Conservation (phyloP, 2,113 vertebrate genomes). For the Oenanthe melanoleuca region DNA sequence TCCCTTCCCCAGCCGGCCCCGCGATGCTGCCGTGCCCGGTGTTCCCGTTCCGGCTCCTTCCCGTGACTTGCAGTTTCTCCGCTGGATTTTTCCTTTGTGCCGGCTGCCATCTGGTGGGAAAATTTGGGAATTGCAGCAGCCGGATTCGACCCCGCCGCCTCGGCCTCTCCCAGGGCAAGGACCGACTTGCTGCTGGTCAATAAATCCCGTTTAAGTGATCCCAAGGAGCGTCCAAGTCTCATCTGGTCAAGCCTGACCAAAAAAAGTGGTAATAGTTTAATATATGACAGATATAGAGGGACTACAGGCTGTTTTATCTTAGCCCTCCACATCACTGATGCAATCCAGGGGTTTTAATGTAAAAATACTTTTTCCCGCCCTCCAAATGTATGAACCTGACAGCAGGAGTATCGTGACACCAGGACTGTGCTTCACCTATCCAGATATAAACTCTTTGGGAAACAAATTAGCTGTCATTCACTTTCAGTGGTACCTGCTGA, state of each 20-base stretch:
- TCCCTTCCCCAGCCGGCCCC: neutral
- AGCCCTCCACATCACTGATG: neutral
- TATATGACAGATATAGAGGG: neutral
- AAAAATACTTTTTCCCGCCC: neutral
- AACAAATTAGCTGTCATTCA: neutral
- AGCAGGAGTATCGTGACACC: neutral
- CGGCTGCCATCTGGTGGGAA: constrained; percentile 53
- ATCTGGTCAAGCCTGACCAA: neutral
- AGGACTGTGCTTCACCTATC: neutral
- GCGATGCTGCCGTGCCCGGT: neutral
- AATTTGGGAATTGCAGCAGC: neutral
- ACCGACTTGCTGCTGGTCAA: accelerated
- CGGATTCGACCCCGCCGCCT: accelerated
- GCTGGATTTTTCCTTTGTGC: neutral
- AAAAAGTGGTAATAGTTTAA: neutral
- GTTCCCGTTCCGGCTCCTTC: neutral
- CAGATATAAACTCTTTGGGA: neutral
- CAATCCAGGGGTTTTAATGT: neutral
- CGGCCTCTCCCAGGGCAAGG: neutral
- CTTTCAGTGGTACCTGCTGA: neutral
- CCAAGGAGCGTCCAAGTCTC: neutral
- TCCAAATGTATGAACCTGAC: accelerated
- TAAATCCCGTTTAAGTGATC: neutral
- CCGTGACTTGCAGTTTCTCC: neutral
- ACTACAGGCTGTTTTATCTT: neutral